Percentiles rank a stretch among this genome's conserved stretches.
Conservation (phyloP, 1,140 invertebrate species). For the Nephila pilipes region DNA sequence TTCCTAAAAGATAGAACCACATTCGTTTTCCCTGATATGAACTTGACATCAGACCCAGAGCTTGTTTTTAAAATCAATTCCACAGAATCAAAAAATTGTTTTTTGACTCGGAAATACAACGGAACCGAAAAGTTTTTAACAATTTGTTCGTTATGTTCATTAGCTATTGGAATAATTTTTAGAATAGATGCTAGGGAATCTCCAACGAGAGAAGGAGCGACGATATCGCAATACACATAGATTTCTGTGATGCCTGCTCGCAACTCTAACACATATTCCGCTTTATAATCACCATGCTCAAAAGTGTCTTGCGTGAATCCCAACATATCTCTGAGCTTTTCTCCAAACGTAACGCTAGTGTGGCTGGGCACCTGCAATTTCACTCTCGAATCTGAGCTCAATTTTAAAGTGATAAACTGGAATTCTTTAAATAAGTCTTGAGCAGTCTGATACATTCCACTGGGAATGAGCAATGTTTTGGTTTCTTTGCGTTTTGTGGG, state of each 20-base stretch:
- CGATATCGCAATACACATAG: background rate
- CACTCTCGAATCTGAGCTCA: background rate
- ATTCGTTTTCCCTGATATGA: too few relatives aligned
- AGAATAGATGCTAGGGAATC: background rate
- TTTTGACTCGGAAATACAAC: too few relatives aligned
- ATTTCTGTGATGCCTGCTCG: background rate
- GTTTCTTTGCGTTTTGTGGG: too few relatives aligned
- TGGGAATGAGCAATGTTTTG: background rate
- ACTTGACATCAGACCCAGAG: too few relatives aligned
- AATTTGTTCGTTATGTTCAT: background rate
- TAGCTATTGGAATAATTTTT: background rate
- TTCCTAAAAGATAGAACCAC: too few relatives aligned
- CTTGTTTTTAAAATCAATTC: too few relatives aligned
- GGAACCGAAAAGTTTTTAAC: conserved; percentile 15
- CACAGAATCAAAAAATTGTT: too few relatives aligned
- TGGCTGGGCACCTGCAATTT: background rate
- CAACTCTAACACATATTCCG: background rate
- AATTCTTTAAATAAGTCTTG: background rate
- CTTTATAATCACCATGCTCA: background rate
- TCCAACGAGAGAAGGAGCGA: background rate
- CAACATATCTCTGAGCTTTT: too few relatives aligned
- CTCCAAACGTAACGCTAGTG: background rate
- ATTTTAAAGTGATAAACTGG: background rate
- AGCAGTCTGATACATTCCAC: background rate
- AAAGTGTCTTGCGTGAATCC: background rate